A percentile compares a stretch with the other conserved stretches of the same genome.
phyloP scores from a whole-genome alignment of 2,888 invertebrate genomes.

The Rhodophaea formosa region DNA sequence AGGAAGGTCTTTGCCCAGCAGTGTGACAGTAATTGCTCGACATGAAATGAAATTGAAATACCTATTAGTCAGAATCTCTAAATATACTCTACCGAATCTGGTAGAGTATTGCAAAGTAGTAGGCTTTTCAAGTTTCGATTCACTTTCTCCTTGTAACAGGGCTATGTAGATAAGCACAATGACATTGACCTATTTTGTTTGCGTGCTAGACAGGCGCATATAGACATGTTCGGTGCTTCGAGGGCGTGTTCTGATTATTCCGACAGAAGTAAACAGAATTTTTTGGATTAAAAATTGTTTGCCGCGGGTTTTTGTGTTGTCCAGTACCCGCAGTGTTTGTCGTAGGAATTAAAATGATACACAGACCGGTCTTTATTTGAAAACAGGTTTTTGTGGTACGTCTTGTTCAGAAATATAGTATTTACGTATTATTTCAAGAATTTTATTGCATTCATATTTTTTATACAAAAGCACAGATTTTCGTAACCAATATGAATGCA shows the following conservation, averaged over 20 bases:
- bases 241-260: slow-evolving; percentile 10
- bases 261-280: slow-evolving; percentile 6
- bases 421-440: too few species aligned
- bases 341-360: background rate
- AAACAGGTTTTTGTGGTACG: background rate
- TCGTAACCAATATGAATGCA: too few species aligned
- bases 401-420: too few species aligned
- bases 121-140: too few species aligned
- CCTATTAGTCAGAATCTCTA: too few species aligned
- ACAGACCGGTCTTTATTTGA: background rate
- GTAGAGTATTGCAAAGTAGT: too few species aligned
- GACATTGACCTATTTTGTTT: slow-evolving; percentile 20
- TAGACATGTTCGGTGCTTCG: background rate
- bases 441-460: too few species aligned
- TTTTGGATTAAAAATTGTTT: slow-evolving; percentile 12
- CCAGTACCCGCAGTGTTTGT: background rate
- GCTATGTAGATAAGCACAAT: slow-evolving; percentile 12
- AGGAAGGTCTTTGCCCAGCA: too few species aligned
- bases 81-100: too few species aligned
- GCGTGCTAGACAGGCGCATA: slow-evolving; percentile 12
- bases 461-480: too few species aligned
- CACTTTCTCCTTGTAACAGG: background rate
- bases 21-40: too few species aligned
- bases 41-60: too few species aligned
- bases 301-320: background rate